A percentile compares a stretch with the other conserved stretches of the same genome.
These are phyloP conservation scores for Gallinago solitaria DNA, from an alignment of 2,797 vertebrate species.

Conservation along the genomic window DNA sequence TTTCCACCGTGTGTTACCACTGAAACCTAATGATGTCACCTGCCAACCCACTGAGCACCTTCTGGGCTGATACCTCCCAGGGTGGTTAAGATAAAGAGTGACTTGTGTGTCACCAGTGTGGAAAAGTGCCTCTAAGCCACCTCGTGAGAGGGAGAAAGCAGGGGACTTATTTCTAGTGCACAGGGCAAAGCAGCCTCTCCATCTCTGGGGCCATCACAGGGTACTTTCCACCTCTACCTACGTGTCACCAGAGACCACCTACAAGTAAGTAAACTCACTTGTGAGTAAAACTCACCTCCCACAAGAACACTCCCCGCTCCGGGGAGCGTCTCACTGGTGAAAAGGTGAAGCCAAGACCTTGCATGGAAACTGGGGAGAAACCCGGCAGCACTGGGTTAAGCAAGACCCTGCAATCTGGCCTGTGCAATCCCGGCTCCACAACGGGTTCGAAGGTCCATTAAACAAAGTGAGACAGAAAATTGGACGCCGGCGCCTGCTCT, in stretches of 20 bases:
- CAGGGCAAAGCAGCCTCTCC: background rate
- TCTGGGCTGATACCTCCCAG: background rate
- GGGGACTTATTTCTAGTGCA: background rate
- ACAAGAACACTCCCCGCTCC: background rate
- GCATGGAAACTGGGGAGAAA: background rate
- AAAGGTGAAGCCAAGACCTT: background rate
- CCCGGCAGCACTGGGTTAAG: background rate
- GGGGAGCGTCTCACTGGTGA: background rate
- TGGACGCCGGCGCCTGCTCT: background rate
- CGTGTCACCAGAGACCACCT: accelerated
- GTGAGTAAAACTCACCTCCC: background rate
- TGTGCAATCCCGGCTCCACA: conserved; percentile 4
- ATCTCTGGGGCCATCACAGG: background rate
- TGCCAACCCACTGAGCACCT: background rate
- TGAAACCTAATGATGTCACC: background rate
- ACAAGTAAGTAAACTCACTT: background rate
- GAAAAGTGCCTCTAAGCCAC: background rate
- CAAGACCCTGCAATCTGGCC: conserved; percentile 45
- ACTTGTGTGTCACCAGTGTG: accelerated
- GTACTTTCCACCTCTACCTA: background rate
- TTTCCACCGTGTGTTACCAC: background rate
- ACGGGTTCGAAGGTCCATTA: background rate
- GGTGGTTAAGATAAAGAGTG: background rate
- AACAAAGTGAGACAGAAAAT: conserved; percentile 52
- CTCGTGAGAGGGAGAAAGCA: background rate